Evolutionary conservation across 2,797 vertebrate species (phyloP).

Genomic region (Petrocephalus schoutedeni): DNA sequence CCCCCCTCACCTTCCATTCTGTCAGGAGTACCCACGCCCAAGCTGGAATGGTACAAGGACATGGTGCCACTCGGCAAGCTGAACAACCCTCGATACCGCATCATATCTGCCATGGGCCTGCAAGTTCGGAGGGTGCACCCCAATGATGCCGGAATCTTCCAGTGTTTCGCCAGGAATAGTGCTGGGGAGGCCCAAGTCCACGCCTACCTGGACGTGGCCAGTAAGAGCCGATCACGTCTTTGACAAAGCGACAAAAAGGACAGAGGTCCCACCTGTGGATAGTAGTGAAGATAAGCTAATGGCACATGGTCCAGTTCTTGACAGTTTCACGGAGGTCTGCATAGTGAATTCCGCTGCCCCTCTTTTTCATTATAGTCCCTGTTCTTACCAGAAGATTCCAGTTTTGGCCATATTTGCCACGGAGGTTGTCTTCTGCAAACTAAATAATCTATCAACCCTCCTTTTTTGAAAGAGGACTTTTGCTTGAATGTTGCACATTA

Average conservation of each 20-base stretch:
- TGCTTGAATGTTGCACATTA: background rate
- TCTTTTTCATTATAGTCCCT: background rate
- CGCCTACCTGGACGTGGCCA: constrained; percentile 68
- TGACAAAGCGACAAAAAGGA: background rate
- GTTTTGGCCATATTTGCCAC: background rate
- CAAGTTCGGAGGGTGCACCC: constrained; percentile 54
- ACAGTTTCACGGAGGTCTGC: background rate
- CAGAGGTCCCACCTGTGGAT: background rate
- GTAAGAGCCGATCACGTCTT: constrained; percentile 54
- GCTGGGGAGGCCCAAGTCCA: constrained; percentile 63
- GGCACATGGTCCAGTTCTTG: background rate
- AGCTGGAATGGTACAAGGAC: constrained; percentile 70
- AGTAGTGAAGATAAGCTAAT: background rate
- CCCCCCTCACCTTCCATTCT: background rate
- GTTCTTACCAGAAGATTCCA: background rate
- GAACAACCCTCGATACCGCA: constrained; percentile 59
- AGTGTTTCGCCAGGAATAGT: constrained; percentile 67
- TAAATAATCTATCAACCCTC: background rate
- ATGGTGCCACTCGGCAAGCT: constrained; percentile 51
- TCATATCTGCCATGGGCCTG: constrained; percentile 52
- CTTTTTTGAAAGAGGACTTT: background rate
- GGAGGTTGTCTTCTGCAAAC: background rate
- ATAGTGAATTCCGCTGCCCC: background rate
- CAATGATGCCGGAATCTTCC: constrained; percentile 70
- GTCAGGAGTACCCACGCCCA: constrained; percentile 65